Conservation (phyloP, 2,797 vertebrate species). For the Leuciscus waleckii region DNA sequence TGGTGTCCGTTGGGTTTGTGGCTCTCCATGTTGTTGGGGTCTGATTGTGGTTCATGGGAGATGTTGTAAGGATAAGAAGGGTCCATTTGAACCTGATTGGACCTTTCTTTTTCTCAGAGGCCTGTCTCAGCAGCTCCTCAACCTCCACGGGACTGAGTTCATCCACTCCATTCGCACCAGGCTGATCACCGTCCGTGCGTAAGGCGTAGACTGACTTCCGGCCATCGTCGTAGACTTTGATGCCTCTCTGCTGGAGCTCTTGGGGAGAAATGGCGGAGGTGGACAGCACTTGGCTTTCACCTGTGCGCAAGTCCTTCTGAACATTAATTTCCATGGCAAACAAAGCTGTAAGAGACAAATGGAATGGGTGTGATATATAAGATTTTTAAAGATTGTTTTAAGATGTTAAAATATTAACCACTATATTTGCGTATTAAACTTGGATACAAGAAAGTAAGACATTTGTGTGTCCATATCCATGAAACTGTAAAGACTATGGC, state of each 20-base stretch:
- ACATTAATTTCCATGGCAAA: conserved; percentile 96
- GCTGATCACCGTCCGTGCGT: conserved; percentile 66
- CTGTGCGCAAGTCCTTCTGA: conserved; percentile 88
- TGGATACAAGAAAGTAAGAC: neutral
- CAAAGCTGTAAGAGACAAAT: conserved; percentile 75
- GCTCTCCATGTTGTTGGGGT: conserved; percentile 67
- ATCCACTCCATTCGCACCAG: conserved; percentile 68
- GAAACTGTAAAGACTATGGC: neutral
- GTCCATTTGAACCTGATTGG: conserved; percentile 8
- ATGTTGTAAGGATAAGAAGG: conserved; percentile 1
- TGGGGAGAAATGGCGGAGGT: conserved; percentile 85
- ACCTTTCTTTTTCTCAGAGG: conserved; percentile 78
- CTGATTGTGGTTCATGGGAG: conserved; percentile 73
- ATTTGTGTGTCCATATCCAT: neutral
- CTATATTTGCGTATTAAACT: neutral
- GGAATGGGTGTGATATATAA: neutral
- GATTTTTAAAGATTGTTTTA: neutral
- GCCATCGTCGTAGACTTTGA: conserved; percentile 94
- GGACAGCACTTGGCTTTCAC: conserved; percentile 89
- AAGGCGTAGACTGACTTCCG: conserved; percentile 89
- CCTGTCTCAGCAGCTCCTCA: conserved; percentile 90
- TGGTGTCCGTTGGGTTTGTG: conserved; percentile 63
- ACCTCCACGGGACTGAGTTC: conserved; percentile 86
- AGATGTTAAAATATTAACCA: neutral
- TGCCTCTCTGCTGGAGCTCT: conserved; percentile 81